These are phyloP conservation scores for Zoanthus sansibaricus DNA, from an alignment of 92 coral and sea anemone species.

Conservation along the genomic window DNA sequence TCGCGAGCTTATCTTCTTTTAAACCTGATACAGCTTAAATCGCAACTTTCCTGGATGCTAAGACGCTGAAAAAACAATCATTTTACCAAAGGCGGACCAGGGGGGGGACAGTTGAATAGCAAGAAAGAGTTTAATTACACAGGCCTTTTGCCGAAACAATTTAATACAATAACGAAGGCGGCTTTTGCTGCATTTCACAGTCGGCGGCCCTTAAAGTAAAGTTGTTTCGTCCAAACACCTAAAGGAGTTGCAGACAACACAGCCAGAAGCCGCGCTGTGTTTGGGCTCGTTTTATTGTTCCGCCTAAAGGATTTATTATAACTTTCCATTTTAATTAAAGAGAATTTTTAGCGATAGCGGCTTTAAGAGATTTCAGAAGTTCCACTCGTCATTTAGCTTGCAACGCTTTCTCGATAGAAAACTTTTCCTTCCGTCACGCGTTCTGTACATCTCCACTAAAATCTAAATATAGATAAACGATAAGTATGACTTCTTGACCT, in stretches of 20 bases:
- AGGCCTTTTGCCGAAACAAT: slow-evolving; percentile 41
- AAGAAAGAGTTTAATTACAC: slow-evolving; percentile 36
- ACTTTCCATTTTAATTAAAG: slow-evolving; percentile 28
- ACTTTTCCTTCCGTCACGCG: neutral
- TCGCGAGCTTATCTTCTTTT: neutral
- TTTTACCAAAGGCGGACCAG: neutral
- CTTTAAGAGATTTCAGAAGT: neutral
- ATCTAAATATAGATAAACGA: neutral
- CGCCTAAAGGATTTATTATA: slow-evolving; percentile 42
- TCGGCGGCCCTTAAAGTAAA: slow-evolving; percentile 45
- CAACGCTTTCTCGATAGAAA: neutral
- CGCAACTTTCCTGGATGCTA: neutral
- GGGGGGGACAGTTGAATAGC: slow-evolving; percentile 16
- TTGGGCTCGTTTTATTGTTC: slow-evolving; percentile 32
- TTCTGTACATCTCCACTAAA: neutral
- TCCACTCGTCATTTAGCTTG: slow-evolving; percentile 17
- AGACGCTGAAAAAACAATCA: neutral
- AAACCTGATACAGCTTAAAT: neutral
- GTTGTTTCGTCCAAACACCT: slow-evolving; percentile 40
- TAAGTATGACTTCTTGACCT: slow-evolving; percentile 27
- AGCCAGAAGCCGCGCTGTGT: slow-evolving; percentile 35
- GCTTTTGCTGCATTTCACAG: slow-evolving; percentile 41
- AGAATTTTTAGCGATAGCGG: slow-evolving; percentile 38
- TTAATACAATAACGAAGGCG: slow-evolving; percentile 46
- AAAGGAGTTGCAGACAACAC: slow-evolving; percentile 28